Evolutionary conservation across 2,888 invertebrate species (phyloP).

Genomic region (Lasioglossum pauxillum): DNA sequence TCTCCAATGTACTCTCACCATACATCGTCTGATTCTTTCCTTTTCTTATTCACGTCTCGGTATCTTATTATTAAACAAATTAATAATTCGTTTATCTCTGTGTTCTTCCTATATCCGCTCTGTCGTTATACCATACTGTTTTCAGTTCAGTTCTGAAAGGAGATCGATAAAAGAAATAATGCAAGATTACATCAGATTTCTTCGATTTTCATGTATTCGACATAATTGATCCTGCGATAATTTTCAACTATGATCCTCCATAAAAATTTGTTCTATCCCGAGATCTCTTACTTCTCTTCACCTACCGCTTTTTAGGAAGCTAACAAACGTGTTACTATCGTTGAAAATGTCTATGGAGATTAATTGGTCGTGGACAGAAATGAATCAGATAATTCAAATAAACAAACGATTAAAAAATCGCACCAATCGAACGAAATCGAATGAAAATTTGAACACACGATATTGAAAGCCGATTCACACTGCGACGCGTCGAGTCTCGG

Average conservation of each 20-base stretch:
- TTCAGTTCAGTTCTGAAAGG: background rate
- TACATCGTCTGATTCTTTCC: background rate
- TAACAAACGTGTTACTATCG: slow-evolving; percentile 59
- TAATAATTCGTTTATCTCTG: too few relatives aligned
- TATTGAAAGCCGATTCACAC: slow-evolving; percentile 56
- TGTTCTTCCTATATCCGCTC: background rate
- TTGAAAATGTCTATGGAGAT: slow-evolving; percentile 64
- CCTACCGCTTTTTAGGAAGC: slow-evolving; percentile 62
- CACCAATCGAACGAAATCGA: background rate
- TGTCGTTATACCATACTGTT: background rate
- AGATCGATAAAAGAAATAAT: background rate
- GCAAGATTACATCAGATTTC: slow-evolving; percentile 9
- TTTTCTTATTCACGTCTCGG: background rate
- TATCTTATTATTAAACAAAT: background rate
- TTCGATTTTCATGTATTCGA: slow-evolving; percentile 11
- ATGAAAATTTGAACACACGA: background rate
- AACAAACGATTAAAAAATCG: background rate
- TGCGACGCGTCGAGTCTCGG: slow-evolving; percentile 48
- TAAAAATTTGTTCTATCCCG: slow-evolving; percentile 20
- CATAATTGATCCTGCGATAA: background rate
- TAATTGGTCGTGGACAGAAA: slow-evolving; percentile 1
- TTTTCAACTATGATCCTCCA: slow-evolving; percentile 23
- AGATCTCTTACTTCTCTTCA: slow-evolving; percentile 41
- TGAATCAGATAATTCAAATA: background rate
- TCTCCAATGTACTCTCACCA: background rate